These are phyloP conservation scores for Pyrgilauda ruficollis DNA, from an alignment of 2,113 vertebrate species.

Conservation along the genomic window DNA sequence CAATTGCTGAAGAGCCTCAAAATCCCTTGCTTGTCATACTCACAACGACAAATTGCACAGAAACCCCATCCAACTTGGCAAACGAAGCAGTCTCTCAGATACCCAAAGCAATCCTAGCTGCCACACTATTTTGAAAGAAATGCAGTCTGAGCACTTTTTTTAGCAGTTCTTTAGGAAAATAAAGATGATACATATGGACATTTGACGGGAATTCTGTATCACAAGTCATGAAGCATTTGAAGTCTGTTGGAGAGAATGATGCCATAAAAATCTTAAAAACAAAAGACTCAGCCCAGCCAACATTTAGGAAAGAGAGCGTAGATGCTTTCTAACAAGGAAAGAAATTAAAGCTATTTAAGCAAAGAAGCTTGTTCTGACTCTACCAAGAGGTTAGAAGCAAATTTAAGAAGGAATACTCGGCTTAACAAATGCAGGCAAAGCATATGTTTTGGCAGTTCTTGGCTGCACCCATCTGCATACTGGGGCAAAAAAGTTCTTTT, in stretches of 20 bases:
- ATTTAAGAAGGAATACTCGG: not conserved
- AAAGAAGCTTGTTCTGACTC: not conserved
- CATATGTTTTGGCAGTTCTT: not conserved
- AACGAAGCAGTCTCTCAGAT: not conserved
- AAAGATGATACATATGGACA: not conserved
- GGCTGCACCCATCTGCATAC: not conserved
- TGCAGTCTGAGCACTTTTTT: not conserved
- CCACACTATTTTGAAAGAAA: not conserved
- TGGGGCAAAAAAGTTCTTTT: not conserved
- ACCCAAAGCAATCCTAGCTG: not conserved
- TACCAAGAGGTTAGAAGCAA: not conserved
- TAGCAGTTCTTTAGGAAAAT: not conserved
- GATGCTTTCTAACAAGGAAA: not conserved
- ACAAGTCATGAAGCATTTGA: not conserved
- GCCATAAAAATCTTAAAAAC: not conserved
- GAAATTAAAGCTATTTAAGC: not conserved
- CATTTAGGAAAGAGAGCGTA: not conserved
- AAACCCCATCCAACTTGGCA: not conserved
- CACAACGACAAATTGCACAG: not conserved
- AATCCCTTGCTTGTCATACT: not conserved
- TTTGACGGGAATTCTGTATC: not conserved
- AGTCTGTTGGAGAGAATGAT: not conserved
- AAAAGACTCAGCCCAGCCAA: not conserved
- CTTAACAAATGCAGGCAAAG: not conserved
- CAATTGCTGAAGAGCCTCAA: not conserved